Conservation (phyloP, 2,888 invertebrate genomes). For the Actias luna region DNA sequence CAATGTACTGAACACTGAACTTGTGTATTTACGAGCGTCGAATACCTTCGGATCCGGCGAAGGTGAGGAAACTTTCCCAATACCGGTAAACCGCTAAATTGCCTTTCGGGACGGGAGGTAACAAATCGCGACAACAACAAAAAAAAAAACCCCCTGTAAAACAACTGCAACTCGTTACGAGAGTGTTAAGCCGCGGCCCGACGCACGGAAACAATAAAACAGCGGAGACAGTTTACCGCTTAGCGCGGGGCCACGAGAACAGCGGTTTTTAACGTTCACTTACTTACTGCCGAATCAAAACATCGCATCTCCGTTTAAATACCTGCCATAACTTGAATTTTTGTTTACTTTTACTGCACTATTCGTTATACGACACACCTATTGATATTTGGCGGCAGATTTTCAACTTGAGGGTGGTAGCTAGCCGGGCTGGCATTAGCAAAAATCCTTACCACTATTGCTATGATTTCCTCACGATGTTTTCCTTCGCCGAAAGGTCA, state of each 20-base stretch:
- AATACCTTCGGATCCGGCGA: constrained; percentile 6
- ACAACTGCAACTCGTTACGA: constrained; percentile 55
- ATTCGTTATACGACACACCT: too few species aligned
- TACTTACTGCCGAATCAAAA: too few species aligned
- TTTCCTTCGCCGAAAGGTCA: too few species aligned
- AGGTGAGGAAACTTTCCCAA: constrained; percentile 56
- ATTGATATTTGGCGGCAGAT: too few species aligned
- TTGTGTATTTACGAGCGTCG: constrained; percentile 6
- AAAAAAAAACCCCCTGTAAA: constrained; percentile 49
- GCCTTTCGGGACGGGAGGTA: constrained; percentile 49
- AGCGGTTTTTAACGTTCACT: background rate
- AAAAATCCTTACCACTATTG: too few species aligned
- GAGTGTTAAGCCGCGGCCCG: constrained; percentile 55
- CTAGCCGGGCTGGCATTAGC: too few species aligned
- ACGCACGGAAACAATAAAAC: constrained; percentile 61
- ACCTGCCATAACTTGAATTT: too few species aligned
- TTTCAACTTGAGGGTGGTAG: too few species aligned
- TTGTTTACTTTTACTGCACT: too few species aligned
- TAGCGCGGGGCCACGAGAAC: constrained; percentile 37
- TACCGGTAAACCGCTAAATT: constrained; percentile 39
- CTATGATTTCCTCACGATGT: too few species aligned
- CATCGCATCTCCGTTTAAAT: too few species aligned
- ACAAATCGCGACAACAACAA: constrained; percentile 24
- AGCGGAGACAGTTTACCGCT: constrained; percentile 60
- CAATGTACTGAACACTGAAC: background rate